Conservation (phyloP, 2,113 vertebrate genomes). For the Clarias magur region DNA sequence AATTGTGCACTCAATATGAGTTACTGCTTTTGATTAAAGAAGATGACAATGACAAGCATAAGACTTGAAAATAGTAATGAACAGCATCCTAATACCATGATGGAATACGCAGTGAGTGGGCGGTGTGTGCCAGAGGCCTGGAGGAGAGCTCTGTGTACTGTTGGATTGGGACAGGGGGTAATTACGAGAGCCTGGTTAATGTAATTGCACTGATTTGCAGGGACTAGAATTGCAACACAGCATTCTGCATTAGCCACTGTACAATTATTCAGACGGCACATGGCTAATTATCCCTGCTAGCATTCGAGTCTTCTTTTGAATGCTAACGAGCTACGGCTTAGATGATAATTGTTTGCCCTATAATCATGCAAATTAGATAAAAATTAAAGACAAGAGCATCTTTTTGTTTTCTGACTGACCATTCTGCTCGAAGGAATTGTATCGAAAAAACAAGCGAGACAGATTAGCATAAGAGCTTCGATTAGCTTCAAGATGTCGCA, state of each 20-base stretch:
- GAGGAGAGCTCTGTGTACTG: constrained; percentile 10
- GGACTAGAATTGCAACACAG: constrained; percentile 64
- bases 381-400: constrained; percentile 48
- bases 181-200: constrained; percentile 68
- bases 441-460: neutral
- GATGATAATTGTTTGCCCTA: constrained; percentile 73
- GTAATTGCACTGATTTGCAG: constrained; percentile 74
- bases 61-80: neutral
- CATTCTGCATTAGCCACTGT: constrained; percentile 70
- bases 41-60: constrained; percentile 1
- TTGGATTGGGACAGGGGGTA: constrained; percentile 65
- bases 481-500: neutral
- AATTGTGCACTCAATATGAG: neutral
- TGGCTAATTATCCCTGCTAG: constrained; percentile 70
- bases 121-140: neutral
- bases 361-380: constrained; percentile 71
- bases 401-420: constrained; percentile 27
- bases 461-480: neutral
- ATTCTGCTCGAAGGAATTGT: neutral
- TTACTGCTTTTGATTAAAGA: neutral
- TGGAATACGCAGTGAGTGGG: neutral
- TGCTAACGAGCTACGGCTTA: constrained; percentile 70
- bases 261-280: constrained; percentile 74
- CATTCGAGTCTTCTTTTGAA: constrained; percentile 71
- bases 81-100: constrained; percentile 21